Percentiles rank a stretch among this genome's conserved stretches.
These are phyloP conservation scores for Caenorhabditis inopinata DNA, from an alignment of 1,140 invertebrate species.

Conservation along the genomic window DNA sequence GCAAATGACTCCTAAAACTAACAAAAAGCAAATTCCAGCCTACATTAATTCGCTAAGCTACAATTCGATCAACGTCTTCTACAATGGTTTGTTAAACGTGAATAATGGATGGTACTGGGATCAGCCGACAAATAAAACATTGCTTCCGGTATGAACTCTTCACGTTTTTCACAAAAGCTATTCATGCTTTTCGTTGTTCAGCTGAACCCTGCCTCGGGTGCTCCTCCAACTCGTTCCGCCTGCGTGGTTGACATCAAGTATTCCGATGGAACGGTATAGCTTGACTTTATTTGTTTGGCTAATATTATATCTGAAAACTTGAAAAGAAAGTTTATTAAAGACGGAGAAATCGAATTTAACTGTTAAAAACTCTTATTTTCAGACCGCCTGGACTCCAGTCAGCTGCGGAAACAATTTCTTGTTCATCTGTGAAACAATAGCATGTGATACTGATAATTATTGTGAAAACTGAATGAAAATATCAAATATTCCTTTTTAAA, in stretches of 20 bases:
- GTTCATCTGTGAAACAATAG: not conserved
- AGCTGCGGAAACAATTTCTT: not conserved
- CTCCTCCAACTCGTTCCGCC: not conserved
- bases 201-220: not conserved
- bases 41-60: not conserved
- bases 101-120: not conserved
- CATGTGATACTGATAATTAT: constrained; percentile 25
- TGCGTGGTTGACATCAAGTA: constrained; percentile 15
- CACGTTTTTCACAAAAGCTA: not conserved
- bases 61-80: not conserved
- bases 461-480: no score
- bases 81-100: not conserved
- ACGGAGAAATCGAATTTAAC: no score
- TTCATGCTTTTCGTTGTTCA: not conserved
- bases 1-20: no score
- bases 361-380: not conserved
- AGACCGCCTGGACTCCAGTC: not conserved
- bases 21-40: not conserved
- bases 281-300: not conserved
- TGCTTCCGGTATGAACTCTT: not conserved
- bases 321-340: no score
- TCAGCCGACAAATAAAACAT: not conserved
- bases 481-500: no score
- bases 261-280: not conserved
- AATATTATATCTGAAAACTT: not conserved